These are phyloP conservation scores for Apamea epomidion DNA, from an alignment of 2,888 invertebrate genomes.

Conservation along the genomic window DNA sequence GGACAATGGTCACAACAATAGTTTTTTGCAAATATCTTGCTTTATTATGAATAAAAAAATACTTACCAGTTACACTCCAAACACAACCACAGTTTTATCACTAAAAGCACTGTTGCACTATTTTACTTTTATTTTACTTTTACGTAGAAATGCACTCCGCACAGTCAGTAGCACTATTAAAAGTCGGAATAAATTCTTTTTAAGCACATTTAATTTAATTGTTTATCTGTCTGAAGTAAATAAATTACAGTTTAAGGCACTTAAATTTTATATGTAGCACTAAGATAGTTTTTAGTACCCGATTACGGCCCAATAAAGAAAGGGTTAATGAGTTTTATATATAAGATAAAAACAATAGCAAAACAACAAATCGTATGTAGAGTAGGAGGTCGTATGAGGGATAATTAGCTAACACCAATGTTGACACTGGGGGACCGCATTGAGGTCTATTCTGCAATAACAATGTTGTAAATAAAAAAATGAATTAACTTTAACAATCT, in stretches of 20 bases:
- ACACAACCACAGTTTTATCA: not conserved
- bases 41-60: not conserved
- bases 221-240: not conserved
- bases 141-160: not conserved
- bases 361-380: conserved; percentile 54
- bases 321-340: conserved; percentile 1
- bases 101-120: not conserved
- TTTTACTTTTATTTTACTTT: not conserved
- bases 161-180: conserved; percentile 4
- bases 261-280: not conserved
- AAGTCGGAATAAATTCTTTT: not conserved
- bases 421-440: conserved; percentile 44
- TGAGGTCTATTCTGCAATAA: conserved; percentile 52
- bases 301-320: conserved; percentile 12
- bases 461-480: not conserved
- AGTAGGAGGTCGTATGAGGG: conserved; percentile 45
- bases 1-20: too few species aligned
- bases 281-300: conserved; percentile 1
- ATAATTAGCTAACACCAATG: conserved; percentile 55
- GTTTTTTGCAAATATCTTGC: too few species aligned
- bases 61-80: conserved; percentile 26
- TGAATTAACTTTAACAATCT: not conserved
- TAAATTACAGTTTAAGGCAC: not conserved
- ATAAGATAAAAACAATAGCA: conserved; percentile 5
- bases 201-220: not conserved